These are phyloP conservation scores for Chesias legatella DNA, from an alignment of 2,888 invertebrate genomes.

Conservation along the genomic window DNA sequence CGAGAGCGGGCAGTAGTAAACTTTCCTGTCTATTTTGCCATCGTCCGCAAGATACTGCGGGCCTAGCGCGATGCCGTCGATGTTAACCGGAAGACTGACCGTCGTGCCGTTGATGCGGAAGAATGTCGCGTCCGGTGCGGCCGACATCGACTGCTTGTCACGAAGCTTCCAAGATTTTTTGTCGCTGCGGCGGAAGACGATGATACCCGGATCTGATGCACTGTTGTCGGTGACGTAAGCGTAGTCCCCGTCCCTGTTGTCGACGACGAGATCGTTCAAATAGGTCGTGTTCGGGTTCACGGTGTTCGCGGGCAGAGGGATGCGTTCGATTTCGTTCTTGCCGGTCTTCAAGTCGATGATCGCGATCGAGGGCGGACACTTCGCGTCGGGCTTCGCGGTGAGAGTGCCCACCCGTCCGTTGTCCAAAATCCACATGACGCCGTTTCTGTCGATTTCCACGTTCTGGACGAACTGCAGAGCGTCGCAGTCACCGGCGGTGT, in stretches of 20 bases:
- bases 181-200: slow-evolving; percentile 84
- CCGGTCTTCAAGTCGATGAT: slow-evolving; percentile 83
- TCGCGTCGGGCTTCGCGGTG: slow-evolving; percentile 69
- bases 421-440: slow-evolving; percentile 85
- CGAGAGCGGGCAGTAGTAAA: slow-evolving; percentile 86
- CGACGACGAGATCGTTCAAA: slow-evolving; percentile 87
- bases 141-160: slow-evolving; percentile 82
- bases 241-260: slow-evolving; percentile 84
- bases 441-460: slow-evolving; percentile 85
- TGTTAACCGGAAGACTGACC: slow-evolving; percentile 80
- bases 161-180: slow-evolving; percentile 86
- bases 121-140: slow-evolving; percentile 77
- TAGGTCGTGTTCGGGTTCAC: slow-evolving; percentile 80
- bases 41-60: slow-evolving; percentile 72
- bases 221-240: slow-evolving; percentile 88
- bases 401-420: slow-evolving; percentile 84
- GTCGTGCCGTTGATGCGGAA: slow-evolving; percentile 82
- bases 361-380: slow-evolving; percentile 85
- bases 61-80: slow-evolving; percentile 87
- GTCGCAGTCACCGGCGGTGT: slow-evolving; percentile 83
- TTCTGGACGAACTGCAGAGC: slow-evolving; percentile 88
- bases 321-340: slow-evolving; percentile 77
- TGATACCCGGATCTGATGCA: slow-evolving; percentile 84
- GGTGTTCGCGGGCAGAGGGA: slow-evolving; percentile 82
- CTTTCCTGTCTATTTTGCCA: slow-evolving; percentile 63